A percentile compares a stretch with the other conserved stretches of the same genome.
phyloP scores from a whole-genome alignment of 2,797 vertebrate species.

The Sebastes minor region DNA sequence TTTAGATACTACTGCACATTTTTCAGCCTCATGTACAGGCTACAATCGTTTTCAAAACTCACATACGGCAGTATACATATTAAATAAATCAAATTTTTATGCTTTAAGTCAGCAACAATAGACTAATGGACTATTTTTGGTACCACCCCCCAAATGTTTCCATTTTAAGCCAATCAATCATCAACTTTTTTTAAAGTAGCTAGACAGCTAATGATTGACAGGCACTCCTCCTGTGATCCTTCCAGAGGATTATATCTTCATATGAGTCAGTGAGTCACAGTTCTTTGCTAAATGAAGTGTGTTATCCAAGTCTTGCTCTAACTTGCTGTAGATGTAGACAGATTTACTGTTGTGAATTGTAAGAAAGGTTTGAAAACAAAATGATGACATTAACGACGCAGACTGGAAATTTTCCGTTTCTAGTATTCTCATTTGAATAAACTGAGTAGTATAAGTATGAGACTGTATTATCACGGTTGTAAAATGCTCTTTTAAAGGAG shows the following conservation, averaged over 20 bases:
- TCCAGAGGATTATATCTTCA: neutral
- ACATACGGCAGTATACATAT: neutral
- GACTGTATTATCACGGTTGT: neutral
- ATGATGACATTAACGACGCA: too few species aligned
- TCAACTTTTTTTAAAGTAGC: neutral
- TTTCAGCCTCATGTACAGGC: neutral
- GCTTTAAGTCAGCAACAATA: neutral
- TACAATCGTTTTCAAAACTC: neutral
- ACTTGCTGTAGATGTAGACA: neutral
- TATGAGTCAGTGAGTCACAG: neutral
- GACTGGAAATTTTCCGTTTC: too few species aligned
- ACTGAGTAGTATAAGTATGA: neutral
- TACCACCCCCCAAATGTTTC: neutral
- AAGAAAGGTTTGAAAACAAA: neutral
- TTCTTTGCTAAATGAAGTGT: neutral
- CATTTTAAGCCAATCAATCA: neutral
- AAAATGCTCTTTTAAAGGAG: neutral
- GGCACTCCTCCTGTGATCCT: neutral
- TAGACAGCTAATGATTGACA: slow-evolving; percentile 6
- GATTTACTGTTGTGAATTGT: neutral
- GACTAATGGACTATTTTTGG: neutral
- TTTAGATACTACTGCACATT: neutral
- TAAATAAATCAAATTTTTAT: neutral
- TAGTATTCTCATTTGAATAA: neutral
- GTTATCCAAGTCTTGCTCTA: neutral